phyloP scores from a whole-genome alignment of 1,140 invertebrate genomes.

The Diorhabda carinulata region DNA sequence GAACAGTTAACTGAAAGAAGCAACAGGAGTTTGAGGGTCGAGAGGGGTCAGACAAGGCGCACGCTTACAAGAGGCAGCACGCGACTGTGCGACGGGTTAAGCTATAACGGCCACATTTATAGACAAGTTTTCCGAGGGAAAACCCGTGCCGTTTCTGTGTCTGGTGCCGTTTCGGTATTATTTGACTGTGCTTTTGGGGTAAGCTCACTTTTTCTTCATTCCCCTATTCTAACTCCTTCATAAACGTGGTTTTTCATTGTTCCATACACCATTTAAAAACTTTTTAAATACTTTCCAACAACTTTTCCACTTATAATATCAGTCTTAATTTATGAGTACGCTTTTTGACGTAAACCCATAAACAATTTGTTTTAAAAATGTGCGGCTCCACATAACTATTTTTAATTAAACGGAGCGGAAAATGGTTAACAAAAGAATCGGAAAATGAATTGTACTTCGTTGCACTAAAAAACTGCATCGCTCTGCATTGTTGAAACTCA shows the following conservation, averaged over 20 bases:
- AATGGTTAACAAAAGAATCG: constrained; percentile 8
- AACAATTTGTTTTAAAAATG: constrained; percentile 17
- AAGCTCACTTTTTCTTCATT: constrained; percentile 8
- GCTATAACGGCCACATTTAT: constrained; percentile 39
- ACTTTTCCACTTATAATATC: constrained; percentile 7
- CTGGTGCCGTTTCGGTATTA: constrained; percentile 18
- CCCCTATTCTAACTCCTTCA: background rate
- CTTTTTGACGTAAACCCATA: background rate
- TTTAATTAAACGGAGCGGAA: constrained; percentile 4
- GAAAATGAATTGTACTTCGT: constrained; percentile 18
- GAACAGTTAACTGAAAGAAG: constrained; percentile 44
- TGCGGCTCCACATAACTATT: constrained; percentile 9
- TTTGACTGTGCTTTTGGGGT: constrained; percentile 17
- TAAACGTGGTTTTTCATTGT: constrained; percentile 4
- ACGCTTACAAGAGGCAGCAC: constrained; percentile 37
- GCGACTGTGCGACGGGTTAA: constrained; percentile 39
- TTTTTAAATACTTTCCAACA: constrained; percentile 21
- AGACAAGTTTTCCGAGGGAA: constrained; percentile 34
- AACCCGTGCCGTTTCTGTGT: constrained; percentile 19
- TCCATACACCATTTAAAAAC: constrained; percentile 7
- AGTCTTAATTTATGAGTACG: constrained; percentile 9
- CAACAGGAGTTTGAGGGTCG: constrained; percentile 44
- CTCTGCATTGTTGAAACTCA: constrained; percentile 12
- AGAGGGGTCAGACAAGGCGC: constrained; percentile 43
- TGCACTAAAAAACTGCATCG: constrained; percentile 13